These are phyloP conservation scores for Saxidomus purpurata DNA, from an alignment of 1,140 invertebrate species.

Conservation along the genomic window DNA sequence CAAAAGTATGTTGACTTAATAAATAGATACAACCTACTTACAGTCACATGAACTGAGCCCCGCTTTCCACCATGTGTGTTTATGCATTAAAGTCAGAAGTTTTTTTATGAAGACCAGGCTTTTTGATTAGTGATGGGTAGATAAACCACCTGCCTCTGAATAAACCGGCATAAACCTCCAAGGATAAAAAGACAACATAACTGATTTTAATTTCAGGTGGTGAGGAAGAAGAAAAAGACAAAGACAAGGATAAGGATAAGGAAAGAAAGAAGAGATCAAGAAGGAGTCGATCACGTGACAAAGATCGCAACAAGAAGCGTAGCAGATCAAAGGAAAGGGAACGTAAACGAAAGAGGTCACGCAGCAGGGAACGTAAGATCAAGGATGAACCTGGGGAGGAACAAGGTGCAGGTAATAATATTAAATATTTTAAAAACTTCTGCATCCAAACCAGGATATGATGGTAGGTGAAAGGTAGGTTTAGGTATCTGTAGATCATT, in stretches of 20 bases:
- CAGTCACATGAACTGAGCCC: too few species aligned
- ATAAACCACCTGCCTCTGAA: too few species aligned
- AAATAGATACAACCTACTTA: too few species aligned
- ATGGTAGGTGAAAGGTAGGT: background rate
- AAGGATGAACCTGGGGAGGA: conserved; percentile 5
- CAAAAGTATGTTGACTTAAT: too few species aligned
- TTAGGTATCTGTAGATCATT: too few species aligned
- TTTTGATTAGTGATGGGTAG: too few species aligned
- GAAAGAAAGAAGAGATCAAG: conserved; percentile 55
- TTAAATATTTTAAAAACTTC: background rate
- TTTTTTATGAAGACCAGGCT: too few species aligned
- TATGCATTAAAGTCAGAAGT: too few species aligned
- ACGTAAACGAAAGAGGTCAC: conserved; percentile 44
- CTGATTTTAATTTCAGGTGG: too few species aligned
- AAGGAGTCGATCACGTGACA: conserved; percentile 63
- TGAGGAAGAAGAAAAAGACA: background rate
- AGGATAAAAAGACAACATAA: too few species aligned
- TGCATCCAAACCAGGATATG: background rate
- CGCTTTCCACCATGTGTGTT: too few species aligned
- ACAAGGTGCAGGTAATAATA: background rate
- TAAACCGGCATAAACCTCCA: too few species aligned
- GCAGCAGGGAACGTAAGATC: conserved; percentile 45
- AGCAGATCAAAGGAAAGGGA: conserved; percentile 48
- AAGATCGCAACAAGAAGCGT: conserved; percentile 32
- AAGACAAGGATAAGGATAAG: background rate